Percentiles rank a stretch among this genome's conserved stretches.
These are phyloP conservation scores for Cryptoprocta ferox DNA, from an alignment of 2,797 vertebrate species.

Conservation along the genomic window DNA sequence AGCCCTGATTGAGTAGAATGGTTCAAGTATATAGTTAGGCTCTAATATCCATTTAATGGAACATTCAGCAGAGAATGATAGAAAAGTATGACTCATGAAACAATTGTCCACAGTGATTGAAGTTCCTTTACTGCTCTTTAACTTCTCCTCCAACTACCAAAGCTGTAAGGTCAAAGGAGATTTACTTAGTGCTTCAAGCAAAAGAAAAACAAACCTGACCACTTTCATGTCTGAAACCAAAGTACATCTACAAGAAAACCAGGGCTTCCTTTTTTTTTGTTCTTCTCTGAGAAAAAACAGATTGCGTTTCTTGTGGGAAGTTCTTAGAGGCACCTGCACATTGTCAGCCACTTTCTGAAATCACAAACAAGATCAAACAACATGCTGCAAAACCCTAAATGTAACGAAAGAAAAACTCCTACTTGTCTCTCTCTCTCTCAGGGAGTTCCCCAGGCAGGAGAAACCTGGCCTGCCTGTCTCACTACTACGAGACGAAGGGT, in stretches of 20 bases:
- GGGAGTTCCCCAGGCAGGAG: conserved; percentile 55
- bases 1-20: not conserved
- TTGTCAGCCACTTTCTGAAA: conserved; percentile 33
- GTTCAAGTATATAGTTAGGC: not conserved
- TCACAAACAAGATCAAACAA: conserved; percentile 70
- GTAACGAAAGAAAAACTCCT: conserved; percentile 49
- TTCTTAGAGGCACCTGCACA: conserved; percentile 53
- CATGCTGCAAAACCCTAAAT: not conserved
- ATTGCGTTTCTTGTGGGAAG: conserved; percentile 66
- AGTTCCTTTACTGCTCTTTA: not conserved
- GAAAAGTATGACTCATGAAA: not conserved
- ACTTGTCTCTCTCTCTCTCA: not conserved
- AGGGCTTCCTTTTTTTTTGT: conserved; percentile 33
- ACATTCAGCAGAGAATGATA: not conserved
- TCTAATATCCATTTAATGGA: not conserved
- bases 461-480: not conserved
- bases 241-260: conserved; percentile 36
- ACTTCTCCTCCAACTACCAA: not conserved
- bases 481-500: not conserved
- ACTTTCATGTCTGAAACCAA: conserved; percentile 64
- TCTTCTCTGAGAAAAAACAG: conserved; percentile 53
- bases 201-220: conserved; percentile 22
- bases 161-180: not conserved
- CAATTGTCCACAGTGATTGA: not conserved
- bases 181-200: not conserved